Percentiles rank a stretch among this genome's conserved stretches.
phyloP scores from a whole-genome alignment of 2,797 vertebrate species.

The Catamblyrhynchus diadema region DNA sequence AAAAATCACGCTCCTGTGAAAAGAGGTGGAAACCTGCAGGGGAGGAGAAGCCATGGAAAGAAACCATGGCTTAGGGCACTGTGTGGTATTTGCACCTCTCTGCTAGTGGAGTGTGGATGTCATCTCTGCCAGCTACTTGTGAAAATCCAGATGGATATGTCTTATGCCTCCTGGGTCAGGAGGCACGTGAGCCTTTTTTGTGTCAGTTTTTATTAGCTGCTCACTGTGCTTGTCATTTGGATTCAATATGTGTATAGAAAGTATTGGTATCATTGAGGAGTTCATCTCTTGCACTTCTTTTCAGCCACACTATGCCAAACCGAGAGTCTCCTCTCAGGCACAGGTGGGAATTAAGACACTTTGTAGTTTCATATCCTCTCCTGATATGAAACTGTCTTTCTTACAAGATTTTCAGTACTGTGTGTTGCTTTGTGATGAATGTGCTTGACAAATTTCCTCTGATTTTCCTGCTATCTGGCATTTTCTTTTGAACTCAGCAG shows the following conservation, averaged over 20 bases:
- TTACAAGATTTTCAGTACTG: neutral
- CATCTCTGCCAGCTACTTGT: neutral
- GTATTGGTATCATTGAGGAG: neutral
- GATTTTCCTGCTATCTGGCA: neutral
- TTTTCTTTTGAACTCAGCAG: neutral
- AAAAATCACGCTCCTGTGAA: neutral
- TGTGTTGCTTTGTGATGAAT: neutral
- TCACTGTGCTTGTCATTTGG: neutral
- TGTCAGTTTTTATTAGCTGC: neutral
- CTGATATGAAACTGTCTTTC: neutral
- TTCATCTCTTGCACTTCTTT: neutral
- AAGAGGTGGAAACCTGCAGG: neutral
- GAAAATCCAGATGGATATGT: neutral
- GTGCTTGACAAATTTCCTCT: neutral
- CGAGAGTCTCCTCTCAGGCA: neutral
- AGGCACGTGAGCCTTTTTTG: neutral
- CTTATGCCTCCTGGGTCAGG: neutral
- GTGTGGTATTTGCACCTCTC: neutral
- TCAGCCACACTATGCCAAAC: neutral
- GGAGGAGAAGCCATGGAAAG: neutral
- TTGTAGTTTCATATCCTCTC: neutral
- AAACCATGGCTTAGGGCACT: neutral
- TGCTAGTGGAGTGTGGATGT: neutral
- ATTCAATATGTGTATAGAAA: neutral
- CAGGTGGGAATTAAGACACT: neutral